Evolutionary conservation across 2,797 vertebrate genomes (phyloP).

Genomic region (Oceanodroma leucorhoa): DNA sequence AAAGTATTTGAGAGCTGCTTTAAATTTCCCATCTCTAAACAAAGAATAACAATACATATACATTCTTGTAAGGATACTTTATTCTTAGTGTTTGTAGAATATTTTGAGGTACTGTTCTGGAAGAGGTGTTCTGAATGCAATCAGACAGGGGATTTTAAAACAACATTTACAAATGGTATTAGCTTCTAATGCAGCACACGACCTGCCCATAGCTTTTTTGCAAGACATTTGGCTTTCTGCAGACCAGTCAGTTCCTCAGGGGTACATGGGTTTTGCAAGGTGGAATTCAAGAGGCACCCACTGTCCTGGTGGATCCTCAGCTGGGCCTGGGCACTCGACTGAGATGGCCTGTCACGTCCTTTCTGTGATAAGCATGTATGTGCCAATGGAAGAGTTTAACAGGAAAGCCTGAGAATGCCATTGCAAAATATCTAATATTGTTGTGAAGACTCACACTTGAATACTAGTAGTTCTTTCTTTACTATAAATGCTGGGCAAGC

Average conservation of each 20-base stretch:
- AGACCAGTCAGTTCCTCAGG: not conserved
- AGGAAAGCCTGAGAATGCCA: not conserved
- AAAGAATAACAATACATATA: not conserved
- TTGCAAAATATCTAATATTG: not conserved
- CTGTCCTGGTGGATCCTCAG: not conserved
- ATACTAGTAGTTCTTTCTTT: not conserved
- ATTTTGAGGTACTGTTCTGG: not conserved
- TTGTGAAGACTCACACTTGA: not conserved
- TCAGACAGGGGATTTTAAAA: not conserved
- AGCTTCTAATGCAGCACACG: not conserved
- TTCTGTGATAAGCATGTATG: not conserved
- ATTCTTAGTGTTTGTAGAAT: not conserved
- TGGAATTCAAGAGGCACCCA: not conserved
- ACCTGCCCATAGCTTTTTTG: not conserved
- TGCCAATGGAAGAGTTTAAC: not conserved
- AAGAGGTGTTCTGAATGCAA: not conserved
- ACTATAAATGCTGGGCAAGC: not conserved
- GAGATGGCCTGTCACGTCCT: accelerated
- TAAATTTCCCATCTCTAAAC: not conserved
- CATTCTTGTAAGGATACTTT: not conserved
- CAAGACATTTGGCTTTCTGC: not conserved
- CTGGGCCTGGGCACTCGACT: not conserved
- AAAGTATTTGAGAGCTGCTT: not conserved
- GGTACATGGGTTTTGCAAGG: not conserved
- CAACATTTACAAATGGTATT: not conserved